Evolutionary conservation across 2,113 vertebrate genomes (phyloP).

Genomic region (Glaucomys volans): DNA sequence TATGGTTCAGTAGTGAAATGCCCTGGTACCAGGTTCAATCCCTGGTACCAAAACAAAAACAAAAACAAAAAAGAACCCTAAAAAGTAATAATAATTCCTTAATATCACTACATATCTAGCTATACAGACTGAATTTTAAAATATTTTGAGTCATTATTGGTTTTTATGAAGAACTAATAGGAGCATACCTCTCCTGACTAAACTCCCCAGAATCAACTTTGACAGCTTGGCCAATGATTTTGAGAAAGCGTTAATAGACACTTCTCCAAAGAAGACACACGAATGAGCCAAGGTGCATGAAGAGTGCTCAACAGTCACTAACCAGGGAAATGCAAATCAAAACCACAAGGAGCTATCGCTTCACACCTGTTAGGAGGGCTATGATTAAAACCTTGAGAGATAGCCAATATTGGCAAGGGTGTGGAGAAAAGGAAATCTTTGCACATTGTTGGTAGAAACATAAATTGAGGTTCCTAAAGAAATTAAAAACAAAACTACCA

Average conservation of each 20-base stretch:
- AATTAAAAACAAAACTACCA: neutral
- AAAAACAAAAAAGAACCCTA: neutral
- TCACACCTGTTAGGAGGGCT: neutral
- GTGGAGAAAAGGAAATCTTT: neutral
- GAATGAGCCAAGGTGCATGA: neutral
- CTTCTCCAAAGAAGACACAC: neutral
- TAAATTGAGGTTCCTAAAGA: neutral
- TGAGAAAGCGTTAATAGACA: neutral
- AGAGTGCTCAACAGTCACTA: neutral
- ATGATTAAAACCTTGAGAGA: neutral
- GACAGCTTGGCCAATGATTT: neutral
- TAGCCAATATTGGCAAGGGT: neutral
- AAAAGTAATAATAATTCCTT: neutral
- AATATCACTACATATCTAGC: neutral
- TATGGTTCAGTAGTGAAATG: neutral
- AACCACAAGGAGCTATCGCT: neutral
- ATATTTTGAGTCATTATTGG: neutral
- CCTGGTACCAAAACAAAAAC: too few relatives aligned
- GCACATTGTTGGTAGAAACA: neutral
- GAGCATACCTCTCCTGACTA: neutral
- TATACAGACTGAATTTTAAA: neutral
- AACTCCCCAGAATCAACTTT: neutral
- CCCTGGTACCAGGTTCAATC: too few relatives aligned
- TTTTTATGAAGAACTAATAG: conserved; percentile 26
- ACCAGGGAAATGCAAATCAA: neutral